phyloP scores from a whole-genome alignment of 2,113 vertebrate species.

The Rhea pennata region DNA sequence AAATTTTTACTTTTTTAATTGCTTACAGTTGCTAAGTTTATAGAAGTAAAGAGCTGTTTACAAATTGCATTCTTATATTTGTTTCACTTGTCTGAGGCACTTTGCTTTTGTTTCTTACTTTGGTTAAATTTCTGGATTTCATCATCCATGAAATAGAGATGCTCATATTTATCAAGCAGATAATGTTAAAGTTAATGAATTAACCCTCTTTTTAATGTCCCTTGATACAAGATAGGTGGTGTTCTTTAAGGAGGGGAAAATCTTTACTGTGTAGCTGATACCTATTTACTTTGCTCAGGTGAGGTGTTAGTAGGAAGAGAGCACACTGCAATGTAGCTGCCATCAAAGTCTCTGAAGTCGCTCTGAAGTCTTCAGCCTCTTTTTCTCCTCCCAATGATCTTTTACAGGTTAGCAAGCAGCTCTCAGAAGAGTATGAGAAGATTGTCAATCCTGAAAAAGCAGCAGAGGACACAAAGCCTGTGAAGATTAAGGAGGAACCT shows the following conservation, averaged over 20 bases:
- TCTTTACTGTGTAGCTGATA: not conserved
- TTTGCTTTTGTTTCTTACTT: not conserved
- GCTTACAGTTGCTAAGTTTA: not conserved
- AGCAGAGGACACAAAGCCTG: constrained; percentile 92
- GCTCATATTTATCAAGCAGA: not conserved
- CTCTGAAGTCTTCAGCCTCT: constrained; percentile 18
- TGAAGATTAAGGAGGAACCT: constrained; percentile 94
- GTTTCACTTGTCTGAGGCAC: not conserved
- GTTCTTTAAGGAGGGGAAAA: not conserved
- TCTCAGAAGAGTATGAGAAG: constrained; percentile 95
- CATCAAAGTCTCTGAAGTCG: constrained; percentile 16
- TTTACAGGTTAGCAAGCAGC: constrained; percentile 92
- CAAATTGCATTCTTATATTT: not conserved
- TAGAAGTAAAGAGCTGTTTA: not conserved
- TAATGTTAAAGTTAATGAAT: not conserved
- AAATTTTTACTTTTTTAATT: not conserved
- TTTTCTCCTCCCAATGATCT: constrained; percentile 3
- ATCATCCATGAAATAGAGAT: not conserved
- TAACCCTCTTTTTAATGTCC: not conserved
- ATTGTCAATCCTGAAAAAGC: constrained; percentile 96
- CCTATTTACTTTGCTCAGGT: not conserved
- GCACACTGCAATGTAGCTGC: not conserved
- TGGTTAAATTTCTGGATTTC: not conserved
- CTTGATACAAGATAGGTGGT: not conserved
- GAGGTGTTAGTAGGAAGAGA: constrained; percentile 29